Conservation (phyloP, 53 echinoderm and acorn worm species). For the Holothuria scabra region DNA sequence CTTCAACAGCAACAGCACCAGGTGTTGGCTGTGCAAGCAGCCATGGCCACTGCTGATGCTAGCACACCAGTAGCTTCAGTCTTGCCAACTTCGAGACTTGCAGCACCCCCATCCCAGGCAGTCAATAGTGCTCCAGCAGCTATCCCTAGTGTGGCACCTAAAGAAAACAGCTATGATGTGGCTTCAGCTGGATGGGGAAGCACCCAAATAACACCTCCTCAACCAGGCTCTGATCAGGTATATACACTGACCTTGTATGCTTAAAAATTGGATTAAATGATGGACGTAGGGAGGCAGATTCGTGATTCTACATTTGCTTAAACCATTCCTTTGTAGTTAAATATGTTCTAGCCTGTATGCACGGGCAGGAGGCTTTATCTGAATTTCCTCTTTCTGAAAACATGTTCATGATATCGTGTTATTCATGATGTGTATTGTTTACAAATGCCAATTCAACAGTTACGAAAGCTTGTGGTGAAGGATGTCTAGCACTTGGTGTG, state of each 20-base stretch:
- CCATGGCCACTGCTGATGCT: constrained; percentile 21
- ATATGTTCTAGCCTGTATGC: too few species aligned
- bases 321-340: too few species aligned
- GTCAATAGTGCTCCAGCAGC: neutral
- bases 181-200: constrained; percentile 22
- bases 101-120: neutral
- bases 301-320: too few species aligned
- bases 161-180: neutral
- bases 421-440: too few species aligned
- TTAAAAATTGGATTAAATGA: neutral
- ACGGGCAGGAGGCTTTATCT: too few species aligned
- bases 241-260: neutral
- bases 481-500: too few species aligned
- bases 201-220: constrained; percentile 12
- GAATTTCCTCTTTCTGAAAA: too few species aligned
- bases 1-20: constrained; percentile 67
- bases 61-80: constrained; percentile 33
- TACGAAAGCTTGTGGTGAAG: too few species aligned
- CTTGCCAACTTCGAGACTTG: neutral
- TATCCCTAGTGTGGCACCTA: constrained; percentile 33
- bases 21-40: constrained; percentile 19
- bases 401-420: too few species aligned
- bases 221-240: constrained; percentile 46
- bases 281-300: too few species aligned
- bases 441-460: too few species aligned